Percentiles rank a stretch among this genome's conserved stretches.
phyloP scores from a whole-genome alignment of 2,888 invertebrate genomes.

The Aphelenchoides bicaudatus region DNA sequence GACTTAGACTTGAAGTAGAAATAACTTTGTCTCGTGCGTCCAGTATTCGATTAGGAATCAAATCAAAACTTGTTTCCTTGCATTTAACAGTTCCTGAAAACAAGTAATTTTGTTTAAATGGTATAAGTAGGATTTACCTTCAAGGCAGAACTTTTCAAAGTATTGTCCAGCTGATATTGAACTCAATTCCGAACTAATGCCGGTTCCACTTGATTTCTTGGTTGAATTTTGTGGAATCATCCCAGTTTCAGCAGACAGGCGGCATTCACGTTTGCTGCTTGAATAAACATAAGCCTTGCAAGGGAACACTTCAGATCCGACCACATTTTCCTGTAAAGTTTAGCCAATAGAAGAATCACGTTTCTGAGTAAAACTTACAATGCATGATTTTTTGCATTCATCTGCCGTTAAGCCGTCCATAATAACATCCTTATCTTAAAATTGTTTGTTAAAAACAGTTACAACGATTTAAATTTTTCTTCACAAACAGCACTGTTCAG shows the following conservation, averaged over 20 bases:
- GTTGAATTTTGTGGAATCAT: slow-evolving; percentile 8
- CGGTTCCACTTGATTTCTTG: slow-evolving; percentile 12
- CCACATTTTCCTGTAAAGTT: slow-evolving; percentile 41
- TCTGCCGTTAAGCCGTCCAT: slow-evolving; percentile 42
- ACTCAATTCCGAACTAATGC: slow-evolving; percentile 36
- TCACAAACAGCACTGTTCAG: too few species aligned
- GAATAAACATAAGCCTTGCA: slow-evolving; percentile 54
- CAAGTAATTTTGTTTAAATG: background rate
- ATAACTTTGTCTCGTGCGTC: slow-evolving; percentile 40
- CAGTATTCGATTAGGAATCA: slow-evolving; percentile 47
- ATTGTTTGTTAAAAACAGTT: too few species aligned
- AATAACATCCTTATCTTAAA: slow-evolving; percentile 50
- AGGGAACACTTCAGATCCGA: slow-evolving; percentile 50
- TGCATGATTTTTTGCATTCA: slow-evolving; percentile 40
- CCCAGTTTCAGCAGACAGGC: slow-evolving; percentile 50
- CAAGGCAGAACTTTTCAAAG: slow-evolving; percentile 54
- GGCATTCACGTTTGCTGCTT: slow-evolving; percentile 47
- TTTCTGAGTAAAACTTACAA: slow-evolving; percentile 24
- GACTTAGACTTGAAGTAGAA: slow-evolving; percentile 38
- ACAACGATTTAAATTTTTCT: too few species aligned
- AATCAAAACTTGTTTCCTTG: slow-evolving; percentile 50
- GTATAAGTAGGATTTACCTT: slow-evolving; percentile 30
- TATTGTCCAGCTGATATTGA: slow-evolving; percentile 50
- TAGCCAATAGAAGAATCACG: background rate
- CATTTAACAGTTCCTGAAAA: slow-evolving; percentile 44